Percentiles rank a stretch among this genome's conserved stretches.
phyloP scores from a whole-genome alignment of 2,888 invertebrate species.

The Drosophila neonasuta region DNA sequence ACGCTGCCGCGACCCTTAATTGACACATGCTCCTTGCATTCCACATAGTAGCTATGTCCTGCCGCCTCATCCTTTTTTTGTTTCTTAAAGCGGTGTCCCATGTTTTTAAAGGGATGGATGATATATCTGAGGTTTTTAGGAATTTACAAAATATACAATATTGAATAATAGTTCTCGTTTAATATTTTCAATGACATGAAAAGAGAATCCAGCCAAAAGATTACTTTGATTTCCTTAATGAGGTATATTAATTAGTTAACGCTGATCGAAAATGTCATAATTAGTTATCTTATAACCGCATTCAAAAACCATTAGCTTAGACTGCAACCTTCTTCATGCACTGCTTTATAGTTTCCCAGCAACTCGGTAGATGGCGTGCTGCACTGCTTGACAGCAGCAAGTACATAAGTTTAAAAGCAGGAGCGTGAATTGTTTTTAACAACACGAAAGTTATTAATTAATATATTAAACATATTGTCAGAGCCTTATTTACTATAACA shows the following conservation, averaged over 20 bases:
- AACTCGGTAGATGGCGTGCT: not conserved
- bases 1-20: conserved; percentile 25
- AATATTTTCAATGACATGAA: not conserved
- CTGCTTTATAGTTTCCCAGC: not conserved
- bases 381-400: not conserved
- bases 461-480: no score
- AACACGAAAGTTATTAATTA: no score
- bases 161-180: not conserved
- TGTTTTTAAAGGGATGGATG: not conserved
- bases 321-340: not conserved
- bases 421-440: not conserved
- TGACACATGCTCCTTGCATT: conserved; percentile 36
- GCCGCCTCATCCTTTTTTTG: not conserved
- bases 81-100: not conserved
- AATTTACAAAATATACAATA: not conserved
- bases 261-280: no score
- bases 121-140: not conserved
- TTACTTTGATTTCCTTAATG: not conserved
- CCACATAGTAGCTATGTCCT: conserved; percentile 21
- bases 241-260: no score
- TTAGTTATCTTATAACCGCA: not conserved
- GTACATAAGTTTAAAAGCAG: not conserved
- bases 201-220: not conserved
- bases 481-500: not conserved
- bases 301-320: not conserved